Base-by-base conservation (phyloP, 1,140 invertebrate species). In the Scylla paramamosain region DNA sequence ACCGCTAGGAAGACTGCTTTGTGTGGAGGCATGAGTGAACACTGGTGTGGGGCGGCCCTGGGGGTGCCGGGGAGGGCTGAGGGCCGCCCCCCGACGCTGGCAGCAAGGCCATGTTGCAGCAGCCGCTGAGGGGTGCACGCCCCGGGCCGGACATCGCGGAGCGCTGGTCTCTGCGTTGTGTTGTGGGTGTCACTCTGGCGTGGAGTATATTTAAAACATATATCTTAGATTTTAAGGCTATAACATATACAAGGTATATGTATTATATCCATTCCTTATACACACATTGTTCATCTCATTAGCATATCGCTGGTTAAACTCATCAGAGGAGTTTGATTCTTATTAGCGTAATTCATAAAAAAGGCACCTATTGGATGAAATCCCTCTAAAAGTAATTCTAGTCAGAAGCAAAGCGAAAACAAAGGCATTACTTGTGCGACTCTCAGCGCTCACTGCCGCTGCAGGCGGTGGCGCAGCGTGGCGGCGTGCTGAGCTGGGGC, bases 221-320 rank as follows among this genome's bases (percentile, higher is more conserved):
- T 77, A 77, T 77, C 20, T n/a, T 77, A 77, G n/a, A 2, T 77
- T 77, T n/a, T 77, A 77, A 77, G 67, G n/a, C 67, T 77, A 8
- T n/a, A n/a, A 77, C 67, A 77, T n/a, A 77, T 77, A 77, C 67
- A n/a, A 77, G 67, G 67, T 77, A 77, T 77, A n/a, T n/a, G 67
- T 77, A 77, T 77, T 77, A 77, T 77, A 77, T 77, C 67, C 67
- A n/a, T 77, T 77, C 67, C 67, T 77, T 77, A 77, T 77, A 77
- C 6, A 77, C 67, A 77, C 20, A 77, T 77, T 77, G 67, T 77
- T n/a, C 67, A n/a, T n/a, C 67, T 77, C 67, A 77, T 77, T 77
- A 77, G 67, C 67, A 77, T n/a, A 77, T 77, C 67, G 67, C 67
- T 77, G 67, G 25, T 77, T 77, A 77, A 77, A n/a, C 20, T 77